These are phyloP conservation scores for Illadopsis cleaveri DNA, from an alignment of 2,113 vertebrate species.

Conservation along the genomic window DNA sequence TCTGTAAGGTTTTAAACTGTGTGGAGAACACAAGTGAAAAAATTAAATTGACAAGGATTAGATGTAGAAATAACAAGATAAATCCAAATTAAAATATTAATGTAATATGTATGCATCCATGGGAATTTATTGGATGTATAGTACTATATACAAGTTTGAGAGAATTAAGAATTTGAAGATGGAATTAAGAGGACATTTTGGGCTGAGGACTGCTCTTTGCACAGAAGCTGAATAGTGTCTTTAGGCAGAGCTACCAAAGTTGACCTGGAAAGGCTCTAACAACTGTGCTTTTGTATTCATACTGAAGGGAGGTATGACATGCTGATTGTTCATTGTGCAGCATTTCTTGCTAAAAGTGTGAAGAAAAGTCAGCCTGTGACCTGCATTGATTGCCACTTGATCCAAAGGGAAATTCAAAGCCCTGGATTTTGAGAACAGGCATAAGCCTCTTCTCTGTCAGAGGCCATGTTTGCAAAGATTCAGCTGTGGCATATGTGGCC, in stretches of 20 bases:
- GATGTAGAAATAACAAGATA: background rate
- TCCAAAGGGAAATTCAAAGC: background rate
- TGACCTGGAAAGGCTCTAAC: background rate
- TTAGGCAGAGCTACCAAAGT: background rate
- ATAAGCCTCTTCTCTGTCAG: background rate
- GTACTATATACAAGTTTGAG: background rate
- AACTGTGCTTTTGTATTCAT: background rate
- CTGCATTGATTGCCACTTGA: background rate
- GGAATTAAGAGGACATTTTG: background rate
- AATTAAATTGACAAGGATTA: background rate
- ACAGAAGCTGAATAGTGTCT: background rate
- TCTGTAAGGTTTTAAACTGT: background rate
- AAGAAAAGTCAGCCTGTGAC: background rate
- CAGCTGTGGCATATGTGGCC: background rate
- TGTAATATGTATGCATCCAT: fast-evolving
- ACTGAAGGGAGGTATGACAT: background rate
- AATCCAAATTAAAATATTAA: background rate
- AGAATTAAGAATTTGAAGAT: background rate
- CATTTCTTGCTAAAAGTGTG: background rate
- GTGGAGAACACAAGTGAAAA: background rate
- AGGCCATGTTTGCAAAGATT: background rate
- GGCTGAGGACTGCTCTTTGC: background rate
- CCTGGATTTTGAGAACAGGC: background rate
- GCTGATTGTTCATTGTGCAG: background rate
- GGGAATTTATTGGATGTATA: background rate